Evolutionary conservation across 2,113 vertebrate species (phyloP).

Genomic region (Gymnarchus niloticus): DNA sequence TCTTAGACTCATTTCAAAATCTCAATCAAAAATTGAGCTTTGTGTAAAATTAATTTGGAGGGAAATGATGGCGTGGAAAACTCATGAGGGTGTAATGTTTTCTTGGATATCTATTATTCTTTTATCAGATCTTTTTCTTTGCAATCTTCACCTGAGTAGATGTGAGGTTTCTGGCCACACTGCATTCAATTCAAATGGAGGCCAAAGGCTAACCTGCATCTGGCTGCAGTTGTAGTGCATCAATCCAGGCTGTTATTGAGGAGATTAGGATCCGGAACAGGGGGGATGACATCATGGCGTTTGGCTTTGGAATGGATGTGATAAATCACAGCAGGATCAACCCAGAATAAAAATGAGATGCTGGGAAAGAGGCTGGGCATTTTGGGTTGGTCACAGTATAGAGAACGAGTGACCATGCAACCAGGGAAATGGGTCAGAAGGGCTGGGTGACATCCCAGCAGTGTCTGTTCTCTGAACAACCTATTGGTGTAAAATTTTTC

Average conservation of each 20-base stretch:
- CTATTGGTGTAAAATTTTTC: neutral
- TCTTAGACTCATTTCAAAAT: neutral
- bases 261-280: constrained; percentile 41
- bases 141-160: neutral
- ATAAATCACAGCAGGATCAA: constrained; percentile 35
- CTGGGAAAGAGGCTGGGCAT: neutral
- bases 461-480: neutral
- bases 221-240: constrained; percentile 29
- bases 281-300: constrained; percentile 43
- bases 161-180: neutral
- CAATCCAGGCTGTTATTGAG: constrained; percentile 37
- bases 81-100: neutral
- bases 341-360: constrained; percentile 26
- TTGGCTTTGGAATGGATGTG: constrained; percentile 33
- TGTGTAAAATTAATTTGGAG: neutral
- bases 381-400: neutral
- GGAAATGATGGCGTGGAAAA: neutral
- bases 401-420: neutral
- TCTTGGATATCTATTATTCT: neutral
- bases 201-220: constrained; percentile 26
- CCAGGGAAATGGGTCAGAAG: neutral
- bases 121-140: neutral
- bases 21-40: neutral
- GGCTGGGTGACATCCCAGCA: neutral
- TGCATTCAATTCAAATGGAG: constrained; percentile 30